Evolutionary conservation across 2,888 invertebrate species (phyloP).

Genomic region (Apotomis capreana): DNA sequence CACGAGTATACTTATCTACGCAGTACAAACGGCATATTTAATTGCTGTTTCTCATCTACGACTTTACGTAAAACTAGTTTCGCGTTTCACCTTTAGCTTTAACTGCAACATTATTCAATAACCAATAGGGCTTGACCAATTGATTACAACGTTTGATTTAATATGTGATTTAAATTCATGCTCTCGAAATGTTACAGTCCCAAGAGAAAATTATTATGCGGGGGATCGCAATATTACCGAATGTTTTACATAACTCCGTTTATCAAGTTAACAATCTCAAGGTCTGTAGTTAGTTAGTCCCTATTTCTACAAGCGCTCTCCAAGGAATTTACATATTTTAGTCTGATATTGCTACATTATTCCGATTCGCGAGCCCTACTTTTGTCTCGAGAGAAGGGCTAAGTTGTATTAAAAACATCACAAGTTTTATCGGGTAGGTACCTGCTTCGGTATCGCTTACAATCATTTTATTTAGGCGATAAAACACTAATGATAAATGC

Average conservation of each 20-base stretch:
- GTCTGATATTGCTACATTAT: not conserved
- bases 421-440: not conserved
- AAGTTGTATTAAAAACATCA: not conserved
- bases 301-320: constrained; percentile 11
- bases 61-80: not conserved
- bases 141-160: constrained; percentile 20
- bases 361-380: not conserved
- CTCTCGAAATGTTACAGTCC: constrained; percentile 4
- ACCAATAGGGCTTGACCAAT: constrained; percentile 14
- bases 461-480: not conserved
- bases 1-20: not conserved
- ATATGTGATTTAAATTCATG: constrained; percentile 24
- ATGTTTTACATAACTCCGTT: constrained; percentile 32
- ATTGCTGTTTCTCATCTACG: not conserved
- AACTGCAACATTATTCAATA: constrained; percentile 4
- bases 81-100: constrained; percentile 3
- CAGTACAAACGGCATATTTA: not conserved
- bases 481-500: constrained; percentile 43
- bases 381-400: not conserved
- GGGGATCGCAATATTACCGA: constrained; percentile 14
- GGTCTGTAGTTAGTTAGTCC: constrained; percentile 18
- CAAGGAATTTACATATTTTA: constrained; percentile 26
- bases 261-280: constrained; percentile 26
- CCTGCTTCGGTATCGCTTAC: not conserved
- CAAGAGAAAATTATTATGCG: constrained; percentile 18